Evolutionary conservation across 92 coral and sea anemone species (phyloP).

Genomic region (Nematostella vectensis): DNA sequence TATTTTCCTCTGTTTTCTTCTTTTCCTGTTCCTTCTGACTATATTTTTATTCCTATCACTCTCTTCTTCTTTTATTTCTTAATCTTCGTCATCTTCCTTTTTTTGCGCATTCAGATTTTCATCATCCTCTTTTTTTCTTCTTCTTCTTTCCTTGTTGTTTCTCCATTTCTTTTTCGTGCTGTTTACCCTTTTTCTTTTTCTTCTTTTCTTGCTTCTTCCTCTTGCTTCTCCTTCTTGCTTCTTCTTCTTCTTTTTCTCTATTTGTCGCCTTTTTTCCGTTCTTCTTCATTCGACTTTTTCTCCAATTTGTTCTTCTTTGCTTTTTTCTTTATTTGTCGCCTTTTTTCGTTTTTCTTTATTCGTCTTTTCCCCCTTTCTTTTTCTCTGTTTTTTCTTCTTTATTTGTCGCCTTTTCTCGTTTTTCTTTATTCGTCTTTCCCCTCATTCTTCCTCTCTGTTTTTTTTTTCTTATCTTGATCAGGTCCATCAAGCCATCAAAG

Average conservation of each 20-base stretch:
- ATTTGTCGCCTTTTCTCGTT: background rate
- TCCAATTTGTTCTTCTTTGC: background rate
- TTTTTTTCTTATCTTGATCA: background rate
- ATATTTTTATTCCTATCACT: no score
- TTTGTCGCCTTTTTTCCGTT: background rate
- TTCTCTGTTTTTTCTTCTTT: background rate
- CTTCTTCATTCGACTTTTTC: background rate
- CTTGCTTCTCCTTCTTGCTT: background rate
- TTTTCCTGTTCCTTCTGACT: no score
- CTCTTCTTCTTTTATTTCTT: no score
- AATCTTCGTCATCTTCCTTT: no score
- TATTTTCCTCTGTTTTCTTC: no score
- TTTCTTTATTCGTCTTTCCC: background rate
- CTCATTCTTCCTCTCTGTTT: background rate
- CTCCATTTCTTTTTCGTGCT: background rate
- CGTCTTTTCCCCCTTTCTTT: background rate
- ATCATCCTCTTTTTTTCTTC: background rate
- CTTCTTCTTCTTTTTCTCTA: background rate
- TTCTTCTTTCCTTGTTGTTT: background rate
- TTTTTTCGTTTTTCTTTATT: background rate
- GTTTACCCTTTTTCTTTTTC: background rate
- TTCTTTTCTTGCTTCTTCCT: background rate
- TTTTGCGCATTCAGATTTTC: background rate
- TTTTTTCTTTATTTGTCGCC: background rate
- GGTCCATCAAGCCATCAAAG: no score